These are phyloP conservation scores for Dicrostonyx torquatus DNA, from an alignment of 2,797 vertebrate genomes.

Conservation along the genomic window DNA sequence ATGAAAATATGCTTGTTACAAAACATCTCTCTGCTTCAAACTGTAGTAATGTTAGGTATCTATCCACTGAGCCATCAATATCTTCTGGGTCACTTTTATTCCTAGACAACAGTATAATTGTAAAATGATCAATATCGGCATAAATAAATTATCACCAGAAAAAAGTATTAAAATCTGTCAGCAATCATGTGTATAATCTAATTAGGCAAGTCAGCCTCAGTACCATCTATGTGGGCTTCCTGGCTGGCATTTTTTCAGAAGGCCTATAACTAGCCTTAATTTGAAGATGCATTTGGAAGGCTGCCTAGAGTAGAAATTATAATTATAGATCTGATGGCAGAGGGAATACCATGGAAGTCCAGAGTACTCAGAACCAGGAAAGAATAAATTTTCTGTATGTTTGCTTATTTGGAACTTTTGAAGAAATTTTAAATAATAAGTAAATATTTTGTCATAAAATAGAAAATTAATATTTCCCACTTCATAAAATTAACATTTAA, in stretches of 20 bases:
- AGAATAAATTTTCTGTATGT: not conserved
- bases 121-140: conserved; percentile 65
- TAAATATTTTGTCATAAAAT: not conserved
- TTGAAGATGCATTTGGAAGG: conserved; percentile 78
- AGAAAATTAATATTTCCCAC: conserved; percentile 30
- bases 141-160: conserved; percentile 66
- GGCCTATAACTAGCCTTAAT: conserved; percentile 73
- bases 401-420: not conserved
- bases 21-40: not conserved
- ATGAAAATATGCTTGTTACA: not conserved
- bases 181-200: conserved; percentile 62
- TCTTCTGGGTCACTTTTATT: conserved; percentile 63
- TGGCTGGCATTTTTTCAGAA: conserved; percentile 75
- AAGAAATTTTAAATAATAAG: not conserved
- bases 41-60: not conserved
- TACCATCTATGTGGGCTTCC: conserved; percentile 74
- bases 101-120: conserved; percentile 69
- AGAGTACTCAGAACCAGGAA: conserved; percentile 24
- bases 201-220: conserved; percentile 70
- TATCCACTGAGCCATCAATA: conserved; percentile 45
- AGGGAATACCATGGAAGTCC: conserved; percentile 50
- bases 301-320: conserved; percentile 61
- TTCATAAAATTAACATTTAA: conserved; percentile 54
- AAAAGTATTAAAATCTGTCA: conserved; percentile 73
- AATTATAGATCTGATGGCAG: conserved; percentile 71